A percentile compares a stretch with the other conserved stretches of the same genome.
These are phyloP conservation scores for Nasonia giraulti DNA, from an alignment of 1,140 invertebrate genomes.

Conservation along the genomic window DNA sequence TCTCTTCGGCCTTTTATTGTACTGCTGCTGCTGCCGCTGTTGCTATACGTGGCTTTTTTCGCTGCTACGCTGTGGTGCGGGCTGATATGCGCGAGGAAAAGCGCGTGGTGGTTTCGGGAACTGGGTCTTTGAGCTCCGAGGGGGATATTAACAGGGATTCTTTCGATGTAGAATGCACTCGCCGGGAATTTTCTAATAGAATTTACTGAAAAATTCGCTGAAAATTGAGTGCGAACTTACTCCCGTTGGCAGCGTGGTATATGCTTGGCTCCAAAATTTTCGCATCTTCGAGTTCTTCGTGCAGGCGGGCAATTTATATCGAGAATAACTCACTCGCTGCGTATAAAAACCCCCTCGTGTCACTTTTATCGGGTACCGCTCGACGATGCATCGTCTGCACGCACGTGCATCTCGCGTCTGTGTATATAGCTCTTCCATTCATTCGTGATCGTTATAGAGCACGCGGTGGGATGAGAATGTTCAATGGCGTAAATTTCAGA, in stretches of 20 bases:
- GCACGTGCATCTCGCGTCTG: neutral
- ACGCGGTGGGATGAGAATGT: neutral
- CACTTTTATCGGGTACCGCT: neutral
- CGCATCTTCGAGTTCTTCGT: neutral
- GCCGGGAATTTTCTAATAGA: neutral
- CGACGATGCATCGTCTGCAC: too few relatives aligned
- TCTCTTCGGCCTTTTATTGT: too few relatives aligned
- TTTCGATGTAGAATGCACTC: neutral
- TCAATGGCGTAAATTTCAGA: neutral
- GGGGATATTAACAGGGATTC: neutral
- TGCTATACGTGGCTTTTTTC: too few relatives aligned
- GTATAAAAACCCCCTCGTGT: too few relatives aligned
- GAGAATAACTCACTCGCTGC: too few relatives aligned
- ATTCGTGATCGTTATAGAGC: neutral
- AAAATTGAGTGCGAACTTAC: neutral
- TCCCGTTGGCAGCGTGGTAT: neutral
- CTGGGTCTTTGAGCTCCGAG: neutral
- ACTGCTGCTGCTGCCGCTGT: too few relatives aligned
- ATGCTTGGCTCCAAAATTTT: neutral
- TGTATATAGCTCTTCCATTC: neutral
- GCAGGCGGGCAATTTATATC: neutral
- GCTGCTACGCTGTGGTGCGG: too few relatives aligned
- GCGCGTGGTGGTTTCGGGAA: neutral
- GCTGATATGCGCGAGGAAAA: neutral
- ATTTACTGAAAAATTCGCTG: neutral